Conservation (phyloP, 2,797 vertebrate genomes). For the Squalus acanthias region DNA sequence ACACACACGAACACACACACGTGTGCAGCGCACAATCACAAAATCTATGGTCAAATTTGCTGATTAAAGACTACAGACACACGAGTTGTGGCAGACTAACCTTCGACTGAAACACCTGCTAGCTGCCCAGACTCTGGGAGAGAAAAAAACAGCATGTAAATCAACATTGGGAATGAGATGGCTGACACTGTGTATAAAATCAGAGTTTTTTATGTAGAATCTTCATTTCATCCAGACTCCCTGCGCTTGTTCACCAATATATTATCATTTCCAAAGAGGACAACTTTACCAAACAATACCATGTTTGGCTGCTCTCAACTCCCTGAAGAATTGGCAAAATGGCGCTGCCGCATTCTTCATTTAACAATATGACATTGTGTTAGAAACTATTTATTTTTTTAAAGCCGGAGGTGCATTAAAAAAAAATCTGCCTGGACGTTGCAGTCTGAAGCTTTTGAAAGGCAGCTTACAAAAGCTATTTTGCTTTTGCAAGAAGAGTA, state of each 20-base stretch:
- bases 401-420: conserved; percentile 44
- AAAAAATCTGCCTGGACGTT: conserved; percentile 28
- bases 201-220: conserved; percentile 27
- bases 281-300: conserved; percentile 34
- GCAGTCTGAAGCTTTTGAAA: not conserved
- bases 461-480: not conserved
- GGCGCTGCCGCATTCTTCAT: not conserved
- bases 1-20: not conserved
- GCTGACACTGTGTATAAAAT: conserved; percentile 36
- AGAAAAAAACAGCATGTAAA: not conserved
- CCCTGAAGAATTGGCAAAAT: conserved; percentile 10
- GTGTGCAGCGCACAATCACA: not conserved
- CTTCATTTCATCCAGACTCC: conserved; percentile 31
- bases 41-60: not conserved
- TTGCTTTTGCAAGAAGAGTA: not conserved
- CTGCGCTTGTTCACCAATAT: not conserved
- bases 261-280: conserved; percentile 26
- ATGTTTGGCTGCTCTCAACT: conserved; percentile 28
- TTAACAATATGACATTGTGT: conserved; percentile 11
- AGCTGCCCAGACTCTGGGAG: conserved; percentile 5
- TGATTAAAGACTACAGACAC: conserved; percentile 1
- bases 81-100: conserved; percentile 4
- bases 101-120: conserved; percentile 27
- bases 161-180: conserved; percentile 24
- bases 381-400: not conserved